Evolutionary conservation across 2,113 vertebrate species (phyloP).

Genomic region (Hemicordylus capensis): DNA sequence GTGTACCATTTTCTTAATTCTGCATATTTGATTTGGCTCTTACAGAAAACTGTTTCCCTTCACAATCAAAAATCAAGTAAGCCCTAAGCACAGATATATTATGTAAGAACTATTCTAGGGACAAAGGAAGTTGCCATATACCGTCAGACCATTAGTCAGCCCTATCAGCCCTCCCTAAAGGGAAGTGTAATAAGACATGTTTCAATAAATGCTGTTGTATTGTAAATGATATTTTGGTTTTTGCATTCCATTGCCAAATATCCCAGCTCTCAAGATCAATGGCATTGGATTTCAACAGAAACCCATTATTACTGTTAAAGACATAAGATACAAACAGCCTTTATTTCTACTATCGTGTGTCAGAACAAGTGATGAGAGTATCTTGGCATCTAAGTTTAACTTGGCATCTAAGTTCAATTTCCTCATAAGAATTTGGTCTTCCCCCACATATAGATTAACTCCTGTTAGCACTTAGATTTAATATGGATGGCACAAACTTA

Average conservation of each 20-base stretch:
- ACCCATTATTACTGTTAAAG: background rate
- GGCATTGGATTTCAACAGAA: background rate
- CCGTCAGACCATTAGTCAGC: too few species aligned
- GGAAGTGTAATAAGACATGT: too few species aligned
- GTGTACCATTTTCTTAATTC: background rate
- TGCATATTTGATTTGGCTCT: background rate
- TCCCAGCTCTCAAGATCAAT: background rate
- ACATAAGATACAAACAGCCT: background rate
- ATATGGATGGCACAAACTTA: conserved; percentile 5
- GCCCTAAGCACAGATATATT: background rate
- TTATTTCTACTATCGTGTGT: background rate
- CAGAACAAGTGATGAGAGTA: background rate
- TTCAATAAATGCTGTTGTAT: too few species aligned
- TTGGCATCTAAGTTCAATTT: conserved; percentile 2
- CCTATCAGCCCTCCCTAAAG: too few species aligned
- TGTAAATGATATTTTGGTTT: background rate
- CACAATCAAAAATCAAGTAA: background rate
- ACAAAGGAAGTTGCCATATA: too few species aligned
- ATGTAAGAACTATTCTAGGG: background rate
- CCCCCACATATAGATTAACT: rapidly evolving
- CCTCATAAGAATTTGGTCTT: background rate
- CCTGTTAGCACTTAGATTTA: background rate
- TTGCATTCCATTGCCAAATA: background rate
- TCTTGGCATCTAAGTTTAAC: background rate
- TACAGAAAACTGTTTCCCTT: background rate